Evolutionary conservation across 2,888 invertebrate genomes (phyloP).

Genomic region (Microctonus aethiopoides): DNA sequence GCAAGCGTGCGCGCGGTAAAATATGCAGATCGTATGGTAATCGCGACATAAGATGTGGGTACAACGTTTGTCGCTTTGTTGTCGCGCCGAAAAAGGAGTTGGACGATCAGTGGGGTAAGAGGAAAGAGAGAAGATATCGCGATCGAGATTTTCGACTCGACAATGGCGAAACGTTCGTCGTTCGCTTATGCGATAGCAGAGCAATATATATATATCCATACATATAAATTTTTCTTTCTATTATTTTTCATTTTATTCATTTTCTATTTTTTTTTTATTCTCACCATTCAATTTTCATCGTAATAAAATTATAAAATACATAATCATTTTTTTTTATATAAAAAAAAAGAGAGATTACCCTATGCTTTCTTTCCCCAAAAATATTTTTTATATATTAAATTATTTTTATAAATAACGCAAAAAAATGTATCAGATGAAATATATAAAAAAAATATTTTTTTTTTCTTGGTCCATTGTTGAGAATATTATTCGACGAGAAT

Average conservation of each 20-base stretch:
- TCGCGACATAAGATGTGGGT: constrained; percentile 54
- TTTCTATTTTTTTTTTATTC: not conserved
- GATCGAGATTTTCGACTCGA: not conserved
- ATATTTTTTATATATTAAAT: not conserved
- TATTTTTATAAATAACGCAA: not conserved
- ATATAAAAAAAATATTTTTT: not conserved
- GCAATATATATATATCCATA: too few species aligned
- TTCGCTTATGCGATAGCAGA: not conserved
- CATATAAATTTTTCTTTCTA: not conserved
- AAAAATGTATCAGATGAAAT: not conserved
- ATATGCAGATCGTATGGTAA: constrained; percentile 65
- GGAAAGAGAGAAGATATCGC: not conserved
- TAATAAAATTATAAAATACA: not conserved
- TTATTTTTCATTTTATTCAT: not conserved
- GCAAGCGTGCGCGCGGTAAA: constrained; percentile 33
- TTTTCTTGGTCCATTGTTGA: not conserved
- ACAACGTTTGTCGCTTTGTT: constrained; percentile 53
- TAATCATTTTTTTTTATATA: not conserved
- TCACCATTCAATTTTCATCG: not conserved
- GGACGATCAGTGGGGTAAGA: not conserved
- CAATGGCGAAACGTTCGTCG: not conserved
- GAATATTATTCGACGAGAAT: constrained; percentile 24
- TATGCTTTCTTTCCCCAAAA: not conserved
- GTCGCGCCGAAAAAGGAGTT: constrained; percentile 32
- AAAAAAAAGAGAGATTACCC: too few species aligned